A percentile compares a stretch with the other conserved stretches of the same genome.
phyloP scores from a whole-genome alignment of 2,888 invertebrate species.

The Hanleya hanleyi region DNA sequence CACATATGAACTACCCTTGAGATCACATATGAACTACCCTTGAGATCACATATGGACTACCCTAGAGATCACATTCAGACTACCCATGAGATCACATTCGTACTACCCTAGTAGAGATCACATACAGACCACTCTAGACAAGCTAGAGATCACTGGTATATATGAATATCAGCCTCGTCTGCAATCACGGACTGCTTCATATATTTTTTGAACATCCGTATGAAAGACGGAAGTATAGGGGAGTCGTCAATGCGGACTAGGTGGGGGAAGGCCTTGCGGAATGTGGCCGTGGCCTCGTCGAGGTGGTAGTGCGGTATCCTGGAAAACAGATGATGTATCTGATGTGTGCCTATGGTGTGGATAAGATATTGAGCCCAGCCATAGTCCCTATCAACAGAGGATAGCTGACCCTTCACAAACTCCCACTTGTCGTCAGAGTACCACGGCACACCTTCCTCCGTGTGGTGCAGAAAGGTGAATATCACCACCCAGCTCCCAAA shows the following conservation, averaged over 20 bases:
- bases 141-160: slow-evolving; percentile 52
- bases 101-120: too few species aligned
- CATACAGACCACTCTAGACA: too few species aligned
- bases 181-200: slow-evolving; percentile 41
- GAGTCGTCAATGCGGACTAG: slow-evolving; percentile 60
- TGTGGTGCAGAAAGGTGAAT: slow-evolving; percentile 71
- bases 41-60: too few species aligned
- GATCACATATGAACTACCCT: too few species aligned
- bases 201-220: slow-evolving; percentile 63
- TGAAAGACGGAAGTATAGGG: slow-evolving; percentile 59
- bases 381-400: slow-evolving; percentile 68
- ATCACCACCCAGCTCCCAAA: slow-evolving; percentile 65
- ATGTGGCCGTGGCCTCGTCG: slow-evolving; percentile 64
- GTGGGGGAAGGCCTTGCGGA: slow-evolving; percentile 60
- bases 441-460: slow-evolving; percentile 68
- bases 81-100: too few species aligned
- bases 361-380: slow-evolving; percentile 66
- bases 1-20: too few species aligned
- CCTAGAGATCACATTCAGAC: too few species aligned
- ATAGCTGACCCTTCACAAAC: slow-evolving; percentile 69
- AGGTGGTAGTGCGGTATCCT: slow-evolving; percentile 69
- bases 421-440: slow-evolving; percentile 63
- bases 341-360: slow-evolving; percentile 68
- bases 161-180: slow-evolving; percentile 43
- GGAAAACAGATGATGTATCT: slow-evolving; percentile 70